Conservation (phyloP, 2,797 vertebrate species). For the Decapterus maruadsi region DNA sequence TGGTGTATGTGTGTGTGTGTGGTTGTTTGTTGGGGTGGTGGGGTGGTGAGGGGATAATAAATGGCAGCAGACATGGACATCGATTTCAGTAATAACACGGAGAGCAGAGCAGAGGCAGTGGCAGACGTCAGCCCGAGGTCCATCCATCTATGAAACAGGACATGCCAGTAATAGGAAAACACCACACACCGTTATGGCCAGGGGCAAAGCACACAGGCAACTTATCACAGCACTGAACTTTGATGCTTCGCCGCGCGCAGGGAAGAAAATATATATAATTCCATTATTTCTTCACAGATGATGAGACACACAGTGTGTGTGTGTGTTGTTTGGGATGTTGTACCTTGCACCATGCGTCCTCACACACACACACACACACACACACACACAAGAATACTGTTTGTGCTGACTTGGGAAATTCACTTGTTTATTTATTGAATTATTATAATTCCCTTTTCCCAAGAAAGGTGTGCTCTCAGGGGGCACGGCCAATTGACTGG, state of each 20-base stretch:
- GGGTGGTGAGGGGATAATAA: slow-evolving; percentile 85
- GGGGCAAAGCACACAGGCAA: slow-evolving; percentile 84
- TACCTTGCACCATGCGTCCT: slow-evolving; percentile 29
- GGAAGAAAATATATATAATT: slow-evolving; percentile 89
- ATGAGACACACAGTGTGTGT: slow-evolving; percentile 80
- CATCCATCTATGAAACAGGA: slow-evolving; percentile 90
- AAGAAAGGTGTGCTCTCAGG: slow-evolving; percentile 64
- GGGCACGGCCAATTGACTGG: slow-evolving; percentile 63
- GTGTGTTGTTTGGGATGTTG: slow-evolving; percentile 25
- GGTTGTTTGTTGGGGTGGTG: slow-evolving; percentile 68
- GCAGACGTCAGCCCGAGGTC: slow-evolving; percentile 85
- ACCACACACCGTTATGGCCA: slow-evolving; percentile 84
- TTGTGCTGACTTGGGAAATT: slow-evolving; percentile 78
- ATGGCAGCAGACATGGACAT: slow-evolving; percentile 84
- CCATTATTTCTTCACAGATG: slow-evolving; percentile 92
- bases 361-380: slow-evolving; percentile 43
- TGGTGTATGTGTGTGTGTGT: slow-evolving; percentile 26
- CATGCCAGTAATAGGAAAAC: slow-evolving; percentile 89
- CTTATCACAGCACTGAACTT: slow-evolving; percentile 89
- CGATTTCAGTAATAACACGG: slow-evolving; percentile 83
- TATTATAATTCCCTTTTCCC: slow-evolving; percentile 67
- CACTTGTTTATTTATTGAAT: slow-evolving; percentile 84
- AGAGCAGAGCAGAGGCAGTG: slow-evolving; percentile 82
- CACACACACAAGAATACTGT: slow-evolving; percentile 59
- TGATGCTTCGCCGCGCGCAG: slow-evolving; percentile 80